Base-by-base conservation (phyloP, 2,888 invertebrate species). In the Timandra comae region DNA sequence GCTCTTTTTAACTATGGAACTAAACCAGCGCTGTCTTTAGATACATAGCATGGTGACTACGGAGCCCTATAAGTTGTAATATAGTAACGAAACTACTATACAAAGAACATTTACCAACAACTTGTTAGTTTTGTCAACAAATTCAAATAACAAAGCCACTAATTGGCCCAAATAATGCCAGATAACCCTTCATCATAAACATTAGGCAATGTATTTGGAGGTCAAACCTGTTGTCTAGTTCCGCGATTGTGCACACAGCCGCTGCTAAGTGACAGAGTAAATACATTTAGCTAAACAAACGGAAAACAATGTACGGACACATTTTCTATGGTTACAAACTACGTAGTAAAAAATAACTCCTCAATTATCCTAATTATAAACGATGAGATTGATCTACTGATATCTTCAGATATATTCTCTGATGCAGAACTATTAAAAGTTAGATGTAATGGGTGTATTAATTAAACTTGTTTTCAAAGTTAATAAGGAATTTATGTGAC, bases 381-480 rank as follows among this genome's bases (percentile, higher is more conserved):
- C n/a, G n/a, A n/a, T n/a, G n/a, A n/a, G n/a, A n/a, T n/a, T n/a
- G n/a, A n/a, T n/a, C n/a, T n/a, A n/a, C n/a, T n/a, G n/a, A n/a
- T n/a, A n/a, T n/a, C n/a, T n/a, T n/a, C n/a, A n/a, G n/a, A n/a
- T n/a, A n/a, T n/a, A n/a, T 43, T 28, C 26, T 29, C 7, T 30
- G 20, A 33, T 35, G 27, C 36, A 35, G 30, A 43, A 35, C 38
- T 44, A 37, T 30, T 33, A 37, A 28, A 29, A 33, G 41, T 45
- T 31, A n/a, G n/a, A n/a, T 46, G 36, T 42, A 24, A 24, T 46
- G 38, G 21, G 43, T 45, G 40, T 40, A 35, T 40, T 71, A 79
- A 78, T 80, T 76, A 70, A n/a, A 50, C 67, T 76, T 77, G 74
- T 81, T 79, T 79, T 77, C 66, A 51, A 52, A n/a, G n/a, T n/a